Percentiles rank a stretch among this genome's conserved stretches.
Conservation (phyloP, 1,140 invertebrate genomes). For the Drosophila cardini region DNA sequence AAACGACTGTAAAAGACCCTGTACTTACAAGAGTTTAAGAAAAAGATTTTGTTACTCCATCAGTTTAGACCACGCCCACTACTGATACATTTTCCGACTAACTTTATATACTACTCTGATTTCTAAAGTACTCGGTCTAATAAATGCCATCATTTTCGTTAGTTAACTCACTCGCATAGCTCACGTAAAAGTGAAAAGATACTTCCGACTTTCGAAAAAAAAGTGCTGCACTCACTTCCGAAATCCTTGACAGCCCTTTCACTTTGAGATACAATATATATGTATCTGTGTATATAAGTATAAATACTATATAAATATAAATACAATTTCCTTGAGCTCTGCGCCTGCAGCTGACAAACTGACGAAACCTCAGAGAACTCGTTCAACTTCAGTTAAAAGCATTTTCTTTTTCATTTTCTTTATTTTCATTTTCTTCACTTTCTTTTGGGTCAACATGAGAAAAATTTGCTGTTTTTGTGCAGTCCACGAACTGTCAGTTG, state of each 20-base stretch:
- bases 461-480: conserved; percentile 2
- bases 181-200: conserved; percentile 11
- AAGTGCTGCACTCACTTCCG: too few species aligned
- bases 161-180: too few species aligned
- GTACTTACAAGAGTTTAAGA: too few species aligned
- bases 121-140: too few species aligned
- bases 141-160: too few species aligned
- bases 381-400: conserved; percentile 32
- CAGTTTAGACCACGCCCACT: too few species aligned
- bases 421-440: conserved; percentile 25
- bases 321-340: conserved; percentile 33
- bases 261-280: conserved; percentile 2
- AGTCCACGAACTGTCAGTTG: conserved; percentile 20
- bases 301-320: background rate
- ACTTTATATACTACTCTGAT: too few species aligned
- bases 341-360: conserved; percentile 14
- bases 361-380: conserved; percentile 35
- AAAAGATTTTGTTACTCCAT: too few species aligned
- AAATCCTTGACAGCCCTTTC: conserved; percentile 37
- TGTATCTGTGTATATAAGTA: too few species aligned
- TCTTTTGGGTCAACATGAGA: conserved; percentile 38
- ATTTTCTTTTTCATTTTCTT: conserved; percentile 6
- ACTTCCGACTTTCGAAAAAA: conserved; percentile 10
- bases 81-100: too few species aligned
- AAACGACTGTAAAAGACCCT: too few species aligned